phyloP scores from a whole-genome alignment of 2,113 vertebrate species.

The Aleadryas rufinucha region DNA sequence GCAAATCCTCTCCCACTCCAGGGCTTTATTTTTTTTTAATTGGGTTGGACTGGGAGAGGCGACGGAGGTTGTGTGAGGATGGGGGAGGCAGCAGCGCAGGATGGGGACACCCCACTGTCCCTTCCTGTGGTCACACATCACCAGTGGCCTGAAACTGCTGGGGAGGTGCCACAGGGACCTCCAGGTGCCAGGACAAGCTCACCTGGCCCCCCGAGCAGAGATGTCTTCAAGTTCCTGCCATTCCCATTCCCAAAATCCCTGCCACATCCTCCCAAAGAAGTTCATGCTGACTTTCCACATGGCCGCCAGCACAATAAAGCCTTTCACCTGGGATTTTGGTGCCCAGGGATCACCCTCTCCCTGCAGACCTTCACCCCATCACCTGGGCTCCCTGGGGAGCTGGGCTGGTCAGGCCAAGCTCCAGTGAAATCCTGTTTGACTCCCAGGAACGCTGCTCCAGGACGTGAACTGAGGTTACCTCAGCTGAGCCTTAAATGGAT shows the following conservation, averaged over 20 bases:
- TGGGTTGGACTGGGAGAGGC: background rate
- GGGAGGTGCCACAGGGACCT: background rate
- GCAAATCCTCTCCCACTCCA: background rate
- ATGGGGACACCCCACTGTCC: background rate
- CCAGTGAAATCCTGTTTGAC: background rate
- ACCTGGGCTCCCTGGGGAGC: background rate
- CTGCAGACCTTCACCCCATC: background rate
- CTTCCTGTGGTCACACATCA: background rate
- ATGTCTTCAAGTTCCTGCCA: background rate
- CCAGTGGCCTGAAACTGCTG: background rate
- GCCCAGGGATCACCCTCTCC: background rate
- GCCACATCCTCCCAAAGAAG: background rate
- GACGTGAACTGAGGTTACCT: background rate
- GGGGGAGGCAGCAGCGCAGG: background rate
- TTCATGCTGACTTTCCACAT: accelerated
- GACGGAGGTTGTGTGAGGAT: accelerated
- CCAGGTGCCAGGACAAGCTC: background rate
- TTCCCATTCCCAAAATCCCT: background rate
- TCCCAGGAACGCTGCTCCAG: background rate
- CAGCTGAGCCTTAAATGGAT: conserved; percentile 45
- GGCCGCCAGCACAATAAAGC: accelerated
- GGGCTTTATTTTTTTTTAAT: background rate
- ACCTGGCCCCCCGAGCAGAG: background rate
- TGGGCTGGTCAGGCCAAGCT: background rate
- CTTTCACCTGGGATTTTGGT: background rate